phyloP scores from a whole-genome alignment of 2,888 invertebrate species.

The Lochmaea crataegi region DNA sequence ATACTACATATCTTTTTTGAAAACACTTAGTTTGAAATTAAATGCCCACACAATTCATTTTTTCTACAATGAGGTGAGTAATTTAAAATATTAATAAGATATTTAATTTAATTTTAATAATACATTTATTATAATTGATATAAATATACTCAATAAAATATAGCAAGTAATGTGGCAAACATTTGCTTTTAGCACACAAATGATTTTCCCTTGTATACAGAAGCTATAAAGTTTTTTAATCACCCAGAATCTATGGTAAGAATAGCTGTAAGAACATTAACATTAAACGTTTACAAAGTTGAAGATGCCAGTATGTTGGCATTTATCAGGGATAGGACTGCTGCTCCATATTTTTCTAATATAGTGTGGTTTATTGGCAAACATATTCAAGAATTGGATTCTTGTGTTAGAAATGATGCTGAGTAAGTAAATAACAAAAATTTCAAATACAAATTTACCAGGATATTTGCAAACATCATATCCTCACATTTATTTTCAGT shows the following conservation, averaged over 20 bases:
- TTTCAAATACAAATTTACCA: not conserved
- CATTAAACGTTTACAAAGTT: slow-evolving; percentile 95
- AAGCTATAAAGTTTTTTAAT: slow-evolving; percentile 99
- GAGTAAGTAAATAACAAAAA: slow-evolving; percentile 78
- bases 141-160: slow-evolving; percentile 2
- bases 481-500: slow-evolving; percentile 68
- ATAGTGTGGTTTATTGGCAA: slow-evolving; percentile 99
- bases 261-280: slow-evolving; percentile 97
- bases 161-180: not conserved
- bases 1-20: slow-evolving; percentile 99
- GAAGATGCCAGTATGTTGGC: slow-evolving; percentile 94
- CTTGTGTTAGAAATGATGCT: slow-evolving; percentile 93
- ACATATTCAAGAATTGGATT: slow-evolving; percentile 94
- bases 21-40: slow-evolving; percentile 96
- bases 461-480: too few species aligned
- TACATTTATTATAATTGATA: not conserved
- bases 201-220: slow-evolving; percentile 98
- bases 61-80: slow-evolving; percentile 98
- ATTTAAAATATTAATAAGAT: too few species aligned
- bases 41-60: slow-evolving; percentile 99
- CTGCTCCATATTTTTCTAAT: slow-evolving; percentile 98
- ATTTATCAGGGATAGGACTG: slow-evolving; percentile 95
- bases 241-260: slow-evolving; percentile 99
- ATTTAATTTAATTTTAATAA: not conserved
- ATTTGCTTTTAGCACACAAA: slow-evolving; percentile 84